Evolutionary conservation across 2,113 vertebrate genomes (phyloP).

Genomic region (Amazona guildingii): DNA sequence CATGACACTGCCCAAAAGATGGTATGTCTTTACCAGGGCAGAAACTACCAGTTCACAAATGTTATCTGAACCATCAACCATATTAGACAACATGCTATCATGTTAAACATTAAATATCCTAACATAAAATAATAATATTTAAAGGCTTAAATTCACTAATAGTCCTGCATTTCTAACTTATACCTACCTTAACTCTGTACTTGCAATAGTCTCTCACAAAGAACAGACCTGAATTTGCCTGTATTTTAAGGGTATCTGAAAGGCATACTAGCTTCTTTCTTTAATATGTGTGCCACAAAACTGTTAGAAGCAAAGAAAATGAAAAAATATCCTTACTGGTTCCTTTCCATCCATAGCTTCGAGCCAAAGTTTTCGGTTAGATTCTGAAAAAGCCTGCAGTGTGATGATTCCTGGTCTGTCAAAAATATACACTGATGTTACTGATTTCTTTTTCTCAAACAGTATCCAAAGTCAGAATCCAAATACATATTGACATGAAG

Average conservation of each 20-base stretch:
- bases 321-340: constrained; percentile 80
- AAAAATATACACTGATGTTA: constrained; percentile 35
- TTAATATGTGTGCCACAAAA: neutral
- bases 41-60: neutral
- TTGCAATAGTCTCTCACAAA: neutral
- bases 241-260: neutral
- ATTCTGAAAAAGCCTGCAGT: constrained; percentile 93
- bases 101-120: neutral
- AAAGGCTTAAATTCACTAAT: neutral
- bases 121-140: neutral
- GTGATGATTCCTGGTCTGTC: constrained; percentile 92
- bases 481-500: neutral
- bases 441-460: neutral
- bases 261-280: neutral
- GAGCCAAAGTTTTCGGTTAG: constrained; percentile 93
- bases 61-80: neutral
- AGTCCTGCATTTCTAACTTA: neutral
- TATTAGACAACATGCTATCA: neutral
- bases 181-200: neutral
- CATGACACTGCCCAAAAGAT: neutral
- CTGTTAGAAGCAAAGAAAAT: neutral
- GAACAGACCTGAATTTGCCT: neutral
- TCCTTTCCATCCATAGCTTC: constrained; percentile 99
- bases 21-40: neutral
- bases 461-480: neutral